Conservation (phyloP, 2,888 invertebrate species). For the Nomada hirtipes region DNA sequence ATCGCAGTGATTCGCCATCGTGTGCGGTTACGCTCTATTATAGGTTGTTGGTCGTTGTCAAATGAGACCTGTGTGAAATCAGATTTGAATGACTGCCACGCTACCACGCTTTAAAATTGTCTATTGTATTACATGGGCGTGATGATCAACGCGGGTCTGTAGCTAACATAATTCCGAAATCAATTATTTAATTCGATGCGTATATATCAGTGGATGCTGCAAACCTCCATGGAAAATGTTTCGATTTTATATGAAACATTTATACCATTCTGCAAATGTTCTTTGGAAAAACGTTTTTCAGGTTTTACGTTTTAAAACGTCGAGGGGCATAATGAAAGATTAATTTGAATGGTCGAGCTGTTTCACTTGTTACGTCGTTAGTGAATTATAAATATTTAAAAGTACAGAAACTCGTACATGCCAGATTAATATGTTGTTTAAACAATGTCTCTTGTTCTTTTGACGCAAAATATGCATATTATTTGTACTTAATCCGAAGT, state of each 20-base stretch:
- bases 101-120: constrained; percentile 26
- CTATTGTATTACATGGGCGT: background rate
- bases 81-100: constrained; percentile 34
- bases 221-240: background rate
- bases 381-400: too few relatives aligned
- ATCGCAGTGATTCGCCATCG: constrained; percentile 55
- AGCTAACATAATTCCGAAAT: constrained; percentile 9
- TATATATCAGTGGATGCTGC: background rate
- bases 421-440: too few relatives aligned
- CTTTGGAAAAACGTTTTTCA: background rate
- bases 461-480: too few relatives aligned
- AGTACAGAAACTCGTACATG: too few relatives aligned
- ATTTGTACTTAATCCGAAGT: too few relatives aligned
- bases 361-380: too few relatives aligned
- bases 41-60: constrained; percentile 65
- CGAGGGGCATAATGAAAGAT: too few relatives aligned
- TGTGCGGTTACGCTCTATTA: constrained; percentile 69
- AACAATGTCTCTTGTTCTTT: too few relatives aligned
- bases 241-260: background rate
- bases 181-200: constrained; percentile 8
- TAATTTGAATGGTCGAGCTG: too few relatives aligned
- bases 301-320: background rate
- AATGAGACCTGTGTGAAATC: constrained; percentile 38
- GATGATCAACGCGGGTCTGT: background rate
- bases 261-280: background rate